Percentiles rank a stretch among this genome's conserved stretches.
Conservation (phyloP, 2,888 invertebrate genomes). For the Theretra japonica region DNA sequence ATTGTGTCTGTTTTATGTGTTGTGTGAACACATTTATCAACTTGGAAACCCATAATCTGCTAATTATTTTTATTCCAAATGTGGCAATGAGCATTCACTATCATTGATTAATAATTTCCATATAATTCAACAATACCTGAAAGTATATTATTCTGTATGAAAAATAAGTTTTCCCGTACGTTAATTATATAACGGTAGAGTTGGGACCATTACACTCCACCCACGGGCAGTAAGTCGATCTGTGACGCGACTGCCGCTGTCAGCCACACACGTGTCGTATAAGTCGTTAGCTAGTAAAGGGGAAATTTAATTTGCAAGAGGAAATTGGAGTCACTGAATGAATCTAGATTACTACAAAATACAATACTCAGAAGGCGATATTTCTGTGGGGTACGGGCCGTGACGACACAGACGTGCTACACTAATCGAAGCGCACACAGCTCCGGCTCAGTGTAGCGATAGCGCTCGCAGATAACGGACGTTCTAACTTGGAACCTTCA, state of each 20-base stretch:
- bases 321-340: conserved; percentile 49
- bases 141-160: background rate
- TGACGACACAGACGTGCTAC: conserved; percentile 53
- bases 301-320: conserved; percentile 38
- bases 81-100: background rate
- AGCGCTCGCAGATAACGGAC: conserved; percentile 69
- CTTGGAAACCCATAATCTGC: conserved; percentile 18
- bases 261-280: background rate
- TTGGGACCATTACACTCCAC: background rate
- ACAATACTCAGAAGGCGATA: conserved; percentile 66
- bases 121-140: background rate
- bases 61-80: background rate
- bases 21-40: conserved; percentile 4
- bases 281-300: background rate
- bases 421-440: conserved; percentile 47
- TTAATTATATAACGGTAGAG: background rate
- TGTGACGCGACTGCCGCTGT: background rate
- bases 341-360: conserved; percentile 54
- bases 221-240: background rate
- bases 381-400: conserved; percentile 52
- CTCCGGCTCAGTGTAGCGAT: conserved; percentile 69
- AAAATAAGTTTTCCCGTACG: background rate
- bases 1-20: conserved; percentile 29
- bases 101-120: background rate
- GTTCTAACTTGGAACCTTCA: conserved; percentile 48